phyloP scores from a whole-genome alignment of 2,113 vertebrate species.

The Eptesicus fuscus region DNA sequence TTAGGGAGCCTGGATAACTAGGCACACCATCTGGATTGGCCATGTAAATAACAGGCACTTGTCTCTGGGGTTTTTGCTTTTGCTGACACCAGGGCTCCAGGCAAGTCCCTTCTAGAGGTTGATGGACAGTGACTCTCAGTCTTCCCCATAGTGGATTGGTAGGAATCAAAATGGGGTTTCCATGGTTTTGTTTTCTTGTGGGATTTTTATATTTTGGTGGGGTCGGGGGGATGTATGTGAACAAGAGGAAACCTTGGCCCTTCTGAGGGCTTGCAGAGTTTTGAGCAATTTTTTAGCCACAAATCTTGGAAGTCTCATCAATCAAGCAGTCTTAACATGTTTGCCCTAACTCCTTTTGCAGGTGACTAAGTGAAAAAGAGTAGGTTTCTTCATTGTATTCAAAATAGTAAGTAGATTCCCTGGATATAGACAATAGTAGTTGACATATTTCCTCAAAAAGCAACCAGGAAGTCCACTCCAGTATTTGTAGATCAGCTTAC shows the following conservation, averaged over 20 bases:
- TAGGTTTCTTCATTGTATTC: slow-evolving; percentile 53
- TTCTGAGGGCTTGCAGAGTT: slow-evolving; percentile 26
- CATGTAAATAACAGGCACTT: neutral
- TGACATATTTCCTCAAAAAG: slow-evolving; percentile 14
- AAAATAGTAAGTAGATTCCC: slow-evolving; percentile 49
- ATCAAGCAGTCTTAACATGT: slow-evolving; percentile 43
- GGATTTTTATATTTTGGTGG: neutral
- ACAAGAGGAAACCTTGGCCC: neutral
- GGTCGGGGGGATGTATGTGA: neutral
- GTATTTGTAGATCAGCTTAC: slow-evolving; percentile 35
- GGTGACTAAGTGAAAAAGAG: slow-evolving; percentile 44
- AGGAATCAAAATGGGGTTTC: slow-evolving; percentile 1
- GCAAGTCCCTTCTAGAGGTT: neutral
- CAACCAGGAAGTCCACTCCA: slow-evolving; percentile 48
- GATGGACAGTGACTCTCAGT: neutral
- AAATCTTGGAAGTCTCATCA: slow-evolving; percentile 39
- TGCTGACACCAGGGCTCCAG: neutral
- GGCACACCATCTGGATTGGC: neutral
- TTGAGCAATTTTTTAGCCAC: slow-evolving; percentile 57
- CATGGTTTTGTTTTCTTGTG: slow-evolving; percentile 21
- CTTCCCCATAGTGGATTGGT: neutral
- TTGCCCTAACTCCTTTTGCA: slow-evolving; percentile 57
- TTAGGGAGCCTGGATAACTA: slow-evolving; percentile 19
- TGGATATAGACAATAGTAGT: slow-evolving; percentile 39
- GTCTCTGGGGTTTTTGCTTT: slow-evolving; percentile 1